Base-by-base conservation (phyloP, 2,113 vertebrate genomes). In the Ceyx cyanopectus region DNA sequence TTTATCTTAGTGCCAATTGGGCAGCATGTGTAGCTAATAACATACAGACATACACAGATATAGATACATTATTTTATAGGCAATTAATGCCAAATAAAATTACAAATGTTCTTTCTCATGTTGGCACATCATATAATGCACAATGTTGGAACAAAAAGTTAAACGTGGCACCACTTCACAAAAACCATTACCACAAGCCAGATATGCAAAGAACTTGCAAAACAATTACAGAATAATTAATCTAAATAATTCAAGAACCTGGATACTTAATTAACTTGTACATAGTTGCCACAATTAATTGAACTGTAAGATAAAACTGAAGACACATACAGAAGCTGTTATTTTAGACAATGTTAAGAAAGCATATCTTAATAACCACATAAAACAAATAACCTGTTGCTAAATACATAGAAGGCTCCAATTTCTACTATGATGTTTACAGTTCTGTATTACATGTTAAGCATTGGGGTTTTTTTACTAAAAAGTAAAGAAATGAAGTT, bases 201-300 rank as follows among this genome's bases (percentile, higher is more conserved):
- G 29, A 41, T 41, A 89, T 6, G 57, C 66, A 81, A 67, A 81
- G 43, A 77, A 79, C 21, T 81, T 85, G 69, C 32, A 90, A 93
- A 96, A 86, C 53, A 79, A 80, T 81, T 74, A 85, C 54, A 85
- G 81, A 95, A 79, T 46, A 86, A 95, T 74, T 87, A 87, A 83
- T 78, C 27, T 78, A 77, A 94, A 89, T 68, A 95, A 93, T 92
- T 89, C 41, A 81, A 88, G 85, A 84, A 91, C 58, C 57, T 45
- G 26, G 26, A 14, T 63, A 91, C 40, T 92, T 92, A 93, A 70
- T 84, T 87, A 83, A 89, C 62, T 70, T 74, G 37, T 26, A 78
- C n/a, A 57, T 22, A 87, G 24, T 48, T 69, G 43, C 12, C 34
- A 85, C 56, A 90, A 21, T 79, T 75, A 91, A 80, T 8, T 92